These are phyloP conservation scores for Trisateles emortualis DNA, from an alignment of 2,888 invertebrate genomes.

Conservation along the genomic window DNA sequence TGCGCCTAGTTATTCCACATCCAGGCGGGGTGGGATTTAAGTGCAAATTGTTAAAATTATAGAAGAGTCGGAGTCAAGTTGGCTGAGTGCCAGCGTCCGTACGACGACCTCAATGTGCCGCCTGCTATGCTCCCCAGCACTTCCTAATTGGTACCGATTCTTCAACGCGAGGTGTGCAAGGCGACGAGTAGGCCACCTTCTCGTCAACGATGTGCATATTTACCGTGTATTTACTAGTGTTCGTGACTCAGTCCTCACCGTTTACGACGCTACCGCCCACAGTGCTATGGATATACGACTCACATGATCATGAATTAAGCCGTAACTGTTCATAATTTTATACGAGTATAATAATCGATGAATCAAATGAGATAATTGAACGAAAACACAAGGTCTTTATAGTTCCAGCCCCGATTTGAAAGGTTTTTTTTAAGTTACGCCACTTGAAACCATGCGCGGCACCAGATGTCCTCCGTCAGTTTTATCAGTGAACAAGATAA, in stretches of 20 bases:
- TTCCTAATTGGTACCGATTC: conserved; percentile 66
- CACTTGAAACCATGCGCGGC: conserved; percentile 62
- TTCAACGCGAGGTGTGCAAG: conserved; percentile 40
- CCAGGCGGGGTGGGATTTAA: conserved; percentile 46
- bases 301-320: conserved; percentile 56
- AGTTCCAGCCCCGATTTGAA: conserved; percentile 34
- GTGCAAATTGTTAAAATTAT: conserved; percentile 71
- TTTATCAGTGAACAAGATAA: conserved; percentile 72
- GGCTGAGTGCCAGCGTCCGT: conserved; percentile 66
- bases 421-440: conserved; percentile 55
- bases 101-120: conserved; percentile 61
- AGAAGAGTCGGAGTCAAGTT: conserved; percentile 62
- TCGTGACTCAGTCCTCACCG: conserved; percentile 49
- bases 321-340: conserved; percentile 55
- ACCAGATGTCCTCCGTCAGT: conserved; percentile 71
- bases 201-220: conserved; percentile 44
- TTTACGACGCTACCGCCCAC: conserved; percentile 43
- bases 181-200: conserved; percentile 42
- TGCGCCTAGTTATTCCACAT: conserved; percentile 26
- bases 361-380: conserved; percentile 56
- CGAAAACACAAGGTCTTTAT: conserved; percentile 50
- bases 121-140: conserved; percentile 49
- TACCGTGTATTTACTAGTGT: conserved; percentile 38
- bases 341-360: conserved; percentile 54
- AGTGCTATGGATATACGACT: conserved; percentile 38